These are phyloP conservation scores for Poeciliopsis paucimaculata DNA, from an alignment of 2,797 vertebrate species.

Conservation along the genomic window DNA sequence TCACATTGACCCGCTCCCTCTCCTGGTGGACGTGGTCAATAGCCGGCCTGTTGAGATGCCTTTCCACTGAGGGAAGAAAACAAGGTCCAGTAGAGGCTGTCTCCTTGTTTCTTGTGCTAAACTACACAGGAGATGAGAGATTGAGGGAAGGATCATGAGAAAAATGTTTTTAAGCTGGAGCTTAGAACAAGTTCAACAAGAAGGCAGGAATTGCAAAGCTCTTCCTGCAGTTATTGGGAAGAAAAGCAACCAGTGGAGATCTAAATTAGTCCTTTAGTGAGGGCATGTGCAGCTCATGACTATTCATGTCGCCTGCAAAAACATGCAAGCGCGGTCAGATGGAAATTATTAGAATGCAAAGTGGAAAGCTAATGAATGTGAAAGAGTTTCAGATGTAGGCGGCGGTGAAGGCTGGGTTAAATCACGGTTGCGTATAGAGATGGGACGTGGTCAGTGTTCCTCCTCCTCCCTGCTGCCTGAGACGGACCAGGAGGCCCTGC, in stretches of 20 bases:
- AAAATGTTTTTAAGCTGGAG: constrained; percentile 43
- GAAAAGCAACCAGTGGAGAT: not conserved
- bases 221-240: constrained; percentile 15
- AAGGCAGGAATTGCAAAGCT: not conserved
- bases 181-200: constrained; percentile 40
- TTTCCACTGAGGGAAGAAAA: constrained; percentile 69
- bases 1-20: constrained; percentile 74
- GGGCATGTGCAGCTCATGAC: constrained; percentile 45
- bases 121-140: not conserved
- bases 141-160: not conserved
- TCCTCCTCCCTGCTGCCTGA: constrained; percentile 31
- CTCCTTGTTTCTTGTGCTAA: constrained; percentile 36
- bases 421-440: constrained; percentile 23
- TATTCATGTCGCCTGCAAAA: constrained; percentile 54
- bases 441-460: constrained; percentile 37
- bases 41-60: constrained; percentile 72
- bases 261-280: constrained; percentile 3
- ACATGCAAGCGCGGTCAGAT: constrained; percentile 58
- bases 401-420: not conserved
- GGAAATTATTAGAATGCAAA: constrained; percentile 65
- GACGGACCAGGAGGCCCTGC: constrained; percentile 51
- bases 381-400: not conserved
- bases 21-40: constrained; percentile 73
- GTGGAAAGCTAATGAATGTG: constrained; percentile 58
- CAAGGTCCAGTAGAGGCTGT: constrained; percentile 38